Base-by-base conservation (phyloP, 2,113 vertebrate genomes). In the Dicaeum eximium region DNA sequence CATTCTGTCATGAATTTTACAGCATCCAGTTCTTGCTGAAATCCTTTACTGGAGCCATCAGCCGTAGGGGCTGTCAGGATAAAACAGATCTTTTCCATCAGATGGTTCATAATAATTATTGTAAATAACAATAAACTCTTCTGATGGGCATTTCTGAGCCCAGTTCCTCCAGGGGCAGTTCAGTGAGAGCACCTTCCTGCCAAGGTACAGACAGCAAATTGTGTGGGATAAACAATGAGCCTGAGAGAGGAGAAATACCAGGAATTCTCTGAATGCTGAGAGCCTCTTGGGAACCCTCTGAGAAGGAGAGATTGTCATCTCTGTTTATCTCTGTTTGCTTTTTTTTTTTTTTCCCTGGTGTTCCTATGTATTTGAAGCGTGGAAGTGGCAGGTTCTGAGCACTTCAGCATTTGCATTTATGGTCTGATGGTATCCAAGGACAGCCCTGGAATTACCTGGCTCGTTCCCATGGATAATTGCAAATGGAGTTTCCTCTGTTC, bases 1-100 rank as follows among this genome's bases (percentile, higher is more conserved):
- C 2, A 0, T 30, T 37, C 23, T 50, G 61, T 3, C 7, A 2
- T 2, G 13, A 15, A 31, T 73, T 58, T 58, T 15, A 8, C 15
- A 44, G 66, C 11, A 17, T 5, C 45, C 35, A 10, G 47, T 4
- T n/a, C 4, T 3, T 7, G 5, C 54, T 27, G 35, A 33, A 64
- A 27, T 54, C 42, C 38, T 28, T 73, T 8, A 7, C 1, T 11
- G 25, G 54, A 73, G 67, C n/a, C 62, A 21, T 3, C 57, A 37
- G 60, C 50, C 18, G 7, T 2, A 21, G 57, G 58, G 47, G 58
- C 72, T 58, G 60, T 23, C 45, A 30, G 33, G n/a, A 22, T 6
- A 15, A 48, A 80, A 0, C 15, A 25, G 17, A 6, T 6, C 13
- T 54, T 40, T 44, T 18, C 10, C 35, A 5, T 0, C 6, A 40